Evolutionary conservation across 2,888 invertebrate genomes (phyloP).

Genomic region (Aphidius colemani): DNA sequence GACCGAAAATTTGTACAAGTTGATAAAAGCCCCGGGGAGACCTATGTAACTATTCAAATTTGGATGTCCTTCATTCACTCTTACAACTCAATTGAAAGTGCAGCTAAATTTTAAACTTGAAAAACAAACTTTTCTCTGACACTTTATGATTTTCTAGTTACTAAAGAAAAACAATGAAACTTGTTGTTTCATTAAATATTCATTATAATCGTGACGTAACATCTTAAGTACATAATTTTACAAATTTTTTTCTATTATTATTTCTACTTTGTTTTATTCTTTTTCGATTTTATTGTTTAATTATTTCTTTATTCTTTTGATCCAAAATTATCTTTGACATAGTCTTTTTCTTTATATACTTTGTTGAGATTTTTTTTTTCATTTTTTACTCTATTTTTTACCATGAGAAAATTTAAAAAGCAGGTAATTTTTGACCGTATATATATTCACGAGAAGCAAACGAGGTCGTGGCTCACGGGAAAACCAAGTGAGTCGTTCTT

Average conservation of each 20-base stretch:
- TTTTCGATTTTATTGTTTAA: too few species aligned
- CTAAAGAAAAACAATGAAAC: background rate
- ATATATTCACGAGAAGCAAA: constrained; percentile 23
- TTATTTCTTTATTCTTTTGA: too few species aligned
- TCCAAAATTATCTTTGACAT: constrained; percentile 5
- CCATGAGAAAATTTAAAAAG: constrained; percentile 17
- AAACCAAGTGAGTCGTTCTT: constrained; percentile 37
- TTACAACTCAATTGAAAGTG: constrained; percentile 11
- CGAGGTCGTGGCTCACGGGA: constrained; percentile 29
- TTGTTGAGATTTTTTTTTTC: background rate
- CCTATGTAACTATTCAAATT: constrained; percentile 17
- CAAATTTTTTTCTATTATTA: too few species aligned
- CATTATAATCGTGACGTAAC: too few species aligned
- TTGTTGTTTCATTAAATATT: background rate
- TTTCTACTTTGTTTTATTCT: too few species aligned
- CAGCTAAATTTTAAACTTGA: background rate
- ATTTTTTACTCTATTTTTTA: constrained; percentile 15
- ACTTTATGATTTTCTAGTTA: constrained; percentile 8
- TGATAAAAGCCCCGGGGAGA: background rate
- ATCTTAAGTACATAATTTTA: too few species aligned
- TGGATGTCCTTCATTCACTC: constrained; percentile 14
- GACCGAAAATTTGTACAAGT: too few species aligned
- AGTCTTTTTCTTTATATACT: background rate
- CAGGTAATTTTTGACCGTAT: constrained; percentile 16
- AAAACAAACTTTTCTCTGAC: background rate